A percentile compares a stretch with the other conserved stretches of the same genome.
These are phyloP conservation scores for Tupaia chinensis DNA, from an alignment of 2,113 vertebrate genomes.

Conservation along the genomic window DNA sequence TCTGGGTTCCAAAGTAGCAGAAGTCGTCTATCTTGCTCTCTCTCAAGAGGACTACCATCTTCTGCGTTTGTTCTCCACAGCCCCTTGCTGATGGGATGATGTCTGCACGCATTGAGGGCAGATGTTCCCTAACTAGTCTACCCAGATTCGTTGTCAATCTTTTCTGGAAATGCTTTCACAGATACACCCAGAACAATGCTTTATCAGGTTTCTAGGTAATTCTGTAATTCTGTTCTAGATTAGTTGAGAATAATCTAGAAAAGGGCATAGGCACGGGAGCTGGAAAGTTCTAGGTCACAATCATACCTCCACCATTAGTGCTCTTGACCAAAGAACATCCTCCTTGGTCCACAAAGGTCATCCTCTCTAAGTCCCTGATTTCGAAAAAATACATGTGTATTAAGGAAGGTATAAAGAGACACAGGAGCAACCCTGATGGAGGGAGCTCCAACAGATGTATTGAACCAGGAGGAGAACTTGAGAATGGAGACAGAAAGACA, in stretches of 20 bases:
- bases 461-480: not conserved
- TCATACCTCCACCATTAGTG: not conserved
- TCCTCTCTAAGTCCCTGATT: not conserved
- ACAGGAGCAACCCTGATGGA: not conserved
- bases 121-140: too few relatives aligned
- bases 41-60: too few relatives aligned
- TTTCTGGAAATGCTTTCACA: too few relatives aligned
- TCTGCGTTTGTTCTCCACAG: too few relatives aligned
- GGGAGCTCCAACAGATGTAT: not conserved
- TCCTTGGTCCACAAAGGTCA: not conserved
- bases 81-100: too few relatives aligned
- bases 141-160: too few relatives aligned
- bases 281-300: not conserved
- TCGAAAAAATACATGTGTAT: not conserved
- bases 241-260: not conserved
- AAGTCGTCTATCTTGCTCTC: too few relatives aligned
- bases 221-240: not conserved
- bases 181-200: too few relatives aligned
- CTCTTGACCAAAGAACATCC: not conserved
- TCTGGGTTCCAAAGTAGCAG: too few relatives aligned
- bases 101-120: too few relatives aligned
- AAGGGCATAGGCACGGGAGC: not conserved
- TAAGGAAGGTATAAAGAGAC: not conserved
- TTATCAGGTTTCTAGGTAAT: too few relatives aligned
- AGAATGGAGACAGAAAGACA: not conserved